Evolutionary conservation across 2,888 invertebrate genomes (phyloP), one percentile per base, ranked within the genome.

Genomic region (Eupeodes latifasciatus): DNA sequence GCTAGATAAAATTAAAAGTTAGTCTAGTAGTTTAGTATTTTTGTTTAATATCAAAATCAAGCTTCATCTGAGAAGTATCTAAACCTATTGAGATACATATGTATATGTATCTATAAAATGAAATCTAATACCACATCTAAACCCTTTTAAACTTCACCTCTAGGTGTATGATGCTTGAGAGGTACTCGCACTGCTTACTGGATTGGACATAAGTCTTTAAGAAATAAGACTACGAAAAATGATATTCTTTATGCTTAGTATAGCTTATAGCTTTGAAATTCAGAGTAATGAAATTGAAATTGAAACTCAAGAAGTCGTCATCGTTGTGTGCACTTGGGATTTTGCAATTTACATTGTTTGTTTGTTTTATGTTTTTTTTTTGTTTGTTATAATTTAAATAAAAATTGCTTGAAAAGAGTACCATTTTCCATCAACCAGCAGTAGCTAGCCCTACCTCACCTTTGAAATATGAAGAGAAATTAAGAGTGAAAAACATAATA

Each of bases 71-170:
- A 27, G 1, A 27, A 27, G 27, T 27, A 27, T 27, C 27, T 27
- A 27, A 27, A 3, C 27, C 27, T 3, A 27, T 27, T 2, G 27
- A 27, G 27, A 27, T 27, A 27, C 27, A 27, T 27, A 27, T 12
- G 11, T 27, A 27, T 12, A 2, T 47, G 12, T 12, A 10, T 47
- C 64, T 69, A 59, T 59, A 55, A 81, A 67, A 55, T 81, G 27
- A 78, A 69, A 85, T 71, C 27, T 57, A 74, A 82, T 82, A 78
- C 36, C 14, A 36, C 27, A 74, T 81, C 72, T 49, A 69, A 67
- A 51, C 78, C 74, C 82, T 86, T 49, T 82, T 86, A 86, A 86
- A 86, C 82, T 86, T 86, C 85, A 86, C 85, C 85, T 86, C 74
- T 79, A 75, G 27, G 64, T 19, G 47, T 40, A 19, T 40, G 4